These are phyloP conservation scores for Sitobion miscanthi DNA, from an alignment of 1,140 invertebrate genomes.

Conservation along the genomic window DNA sequence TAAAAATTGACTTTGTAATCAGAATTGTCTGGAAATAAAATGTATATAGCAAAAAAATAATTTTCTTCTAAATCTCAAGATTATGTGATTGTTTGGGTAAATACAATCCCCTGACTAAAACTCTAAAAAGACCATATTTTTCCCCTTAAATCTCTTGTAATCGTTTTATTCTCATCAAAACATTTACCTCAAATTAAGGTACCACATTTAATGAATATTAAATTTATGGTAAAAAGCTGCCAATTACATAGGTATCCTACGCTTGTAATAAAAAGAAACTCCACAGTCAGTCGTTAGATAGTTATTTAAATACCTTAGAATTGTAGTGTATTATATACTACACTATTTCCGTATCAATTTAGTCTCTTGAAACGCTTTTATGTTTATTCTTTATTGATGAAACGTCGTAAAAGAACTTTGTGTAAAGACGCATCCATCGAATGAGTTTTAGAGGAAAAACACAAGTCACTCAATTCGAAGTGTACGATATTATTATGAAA, in stretches of 20 bases:
- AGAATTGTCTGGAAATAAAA: neutral
- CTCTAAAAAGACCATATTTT: neutral
- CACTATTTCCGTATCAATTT: neutral
- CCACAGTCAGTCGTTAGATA: neutral
- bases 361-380: neutral
- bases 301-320: neutral
- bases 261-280: neutral
- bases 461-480: neutral
- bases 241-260: neutral
- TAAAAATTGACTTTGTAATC: neutral
- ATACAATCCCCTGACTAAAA: neutral
- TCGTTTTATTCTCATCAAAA: neutral
- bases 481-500: neutral
- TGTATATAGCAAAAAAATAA: neutral
- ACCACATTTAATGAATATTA: neutral
- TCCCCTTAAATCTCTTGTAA: neutral
- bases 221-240: neutral
- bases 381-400: neutral
- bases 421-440: neutral
- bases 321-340: neutral
- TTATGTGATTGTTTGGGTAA: neutral
- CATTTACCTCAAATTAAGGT: neutral
- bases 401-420: neutral
- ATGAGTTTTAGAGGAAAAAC: neutral
- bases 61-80: neutral